Evolutionary conservation across 2,113 vertebrate species (phyloP), one percentile per base, ranked within the genome.

Genomic region (Pelecanus crispus): DNA sequence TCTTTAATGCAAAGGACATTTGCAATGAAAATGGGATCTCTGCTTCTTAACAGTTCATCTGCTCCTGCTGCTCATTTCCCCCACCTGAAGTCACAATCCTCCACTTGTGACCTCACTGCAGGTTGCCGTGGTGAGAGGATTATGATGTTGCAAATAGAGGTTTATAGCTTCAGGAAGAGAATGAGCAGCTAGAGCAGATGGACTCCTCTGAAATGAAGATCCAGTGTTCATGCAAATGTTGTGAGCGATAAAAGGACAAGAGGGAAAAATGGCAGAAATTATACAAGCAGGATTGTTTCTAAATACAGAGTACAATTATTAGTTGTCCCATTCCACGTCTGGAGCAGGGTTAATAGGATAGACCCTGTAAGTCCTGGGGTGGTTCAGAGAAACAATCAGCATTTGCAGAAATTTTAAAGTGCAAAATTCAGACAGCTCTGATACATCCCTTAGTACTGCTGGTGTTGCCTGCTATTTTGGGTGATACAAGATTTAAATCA

Each of bases 1-100:
- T 94, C 75, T 88, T 88, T 96, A 94, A 67, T 68, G 86, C 59
- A 92, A 84, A 95, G 47, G 88, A 77, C 77, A 95, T 96, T 95
- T 96, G 86, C 83, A 94, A 81, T 94, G 55, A 74, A 97, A 78
- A 79, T 40, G 66, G 66, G 31, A 83, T 88, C 58, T 84, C 49
- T n/a, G 49, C 40, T 42, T 93, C 81, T 94, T 86, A 93, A 79
- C 88, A 73, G 40, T 53, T 86, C 53, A 61, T 92, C 93, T 94
- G 71, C 9, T 90, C 77, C 70, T 91, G 67, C 79, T 94, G 58
- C 67, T 91, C 55, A 74, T 95, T 96, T 95, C 55, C 70, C 70
- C 81, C 84, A 92, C 89, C 94, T 94, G 82, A 95, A 97, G 92
- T 82, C 67, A 87, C 62, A 91, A 50, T 88, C 67, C 31, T 78